Evolutionary conservation across 2,797 vertebrate species (phyloP), one percentile per base, ranked within the genome.

Genomic region (Phoeniculus purpureus): DNA sequence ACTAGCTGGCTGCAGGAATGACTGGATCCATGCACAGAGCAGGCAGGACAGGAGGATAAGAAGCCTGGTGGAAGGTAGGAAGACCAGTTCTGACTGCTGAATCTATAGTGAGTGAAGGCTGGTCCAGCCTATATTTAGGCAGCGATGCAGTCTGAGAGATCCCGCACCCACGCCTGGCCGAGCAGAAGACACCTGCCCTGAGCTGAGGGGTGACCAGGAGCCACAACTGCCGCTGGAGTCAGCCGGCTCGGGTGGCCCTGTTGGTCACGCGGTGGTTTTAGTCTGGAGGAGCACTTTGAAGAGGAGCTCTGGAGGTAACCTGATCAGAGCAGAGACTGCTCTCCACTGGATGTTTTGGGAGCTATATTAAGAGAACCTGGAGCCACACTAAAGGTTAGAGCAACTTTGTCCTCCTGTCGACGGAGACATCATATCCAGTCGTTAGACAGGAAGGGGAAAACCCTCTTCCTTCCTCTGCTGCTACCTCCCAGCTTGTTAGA

Each of bases 301-400:
- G 54, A 47, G 81, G 68, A 91, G 61, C 58, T 37, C n/a, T 15
- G 51, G 75, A 88, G 75, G 94, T 78, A 95, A 94, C 88, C 48
- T n/a, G 93, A 93, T 78, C 74, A 22, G 32, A 81, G 73, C 7
- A 5, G 78, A 81, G 27, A 6, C 77, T 51, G 31, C 61, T 71
- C 76, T 27, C 43, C 72, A n/a, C 78, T 66, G 56, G 75, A 31
- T 14, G 1, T 43, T 87, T 81, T 34, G 70, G 74, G 56, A 90
- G 79, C 91, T 94, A 76, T 91, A 87, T 89, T 80, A 81, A 91
- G 91, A 87, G 73, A 43, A 78, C n/a, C n/a, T 74, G 50, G 65
- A 92, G 71, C 72, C 51, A 47, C 0, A 0, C 55, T 92, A 86
- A 94, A 85, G 90, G 90, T 93, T 94, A 83, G 61, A 72, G 55